Percentiles rank a stretch among this genome's conserved stretches.
These are phyloP conservation scores for Clarias pachynema DNA, from an alignment of 2,797 vertebrate genomes.

Conservation along the genomic window DNA sequence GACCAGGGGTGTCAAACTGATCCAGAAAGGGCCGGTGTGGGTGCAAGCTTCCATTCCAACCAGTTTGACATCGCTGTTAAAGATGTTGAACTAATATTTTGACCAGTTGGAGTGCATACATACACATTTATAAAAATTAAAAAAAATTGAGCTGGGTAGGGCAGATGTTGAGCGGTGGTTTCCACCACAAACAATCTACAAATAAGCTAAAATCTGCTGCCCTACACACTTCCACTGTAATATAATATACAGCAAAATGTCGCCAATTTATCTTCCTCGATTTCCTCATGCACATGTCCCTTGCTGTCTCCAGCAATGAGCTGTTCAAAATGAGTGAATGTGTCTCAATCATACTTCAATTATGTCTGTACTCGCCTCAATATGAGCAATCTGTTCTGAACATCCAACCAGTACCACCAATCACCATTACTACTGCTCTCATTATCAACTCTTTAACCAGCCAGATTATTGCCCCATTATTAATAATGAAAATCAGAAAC, in stretches of 20 bases:
- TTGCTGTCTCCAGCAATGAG: not conserved
- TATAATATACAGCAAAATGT: constrained; percentile 21
- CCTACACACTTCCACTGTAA: not conserved
- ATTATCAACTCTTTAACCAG: constrained; percentile 59
- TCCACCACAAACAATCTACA: not conserved
- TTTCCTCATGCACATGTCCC: not conserved
- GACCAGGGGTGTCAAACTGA: too few relatives aligned
- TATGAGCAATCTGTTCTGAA: constrained; percentile 57
- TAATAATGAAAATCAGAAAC: constrained; percentile 50
- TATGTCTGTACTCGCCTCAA: constrained; percentile 43
- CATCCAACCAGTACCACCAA: constrained; percentile 55
- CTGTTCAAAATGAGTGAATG: constrained; percentile 39
- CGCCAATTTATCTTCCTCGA: not conserved
- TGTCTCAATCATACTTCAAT: constrained; percentile 59
- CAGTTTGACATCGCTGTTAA: too few relatives aligned
- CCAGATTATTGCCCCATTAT: constrained; percentile 60
- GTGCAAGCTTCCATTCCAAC: too few relatives aligned
- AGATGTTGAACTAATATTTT: too few relatives aligned
- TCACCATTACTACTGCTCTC: constrained; percentile 56
- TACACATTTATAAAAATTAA: too few relatives aligned
- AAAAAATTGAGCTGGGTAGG: not conserved
- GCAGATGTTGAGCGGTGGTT: not conserved
- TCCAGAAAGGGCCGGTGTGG: too few relatives aligned
- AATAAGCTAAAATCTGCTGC: not conserved
- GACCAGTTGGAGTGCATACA: too few relatives aligned